A percentile compares a stretch with the other conserved stretches of the same genome.
Evolutionary conservation across 2,888 invertebrate species (phyloP).

Genomic region (Anagyrus pseudococci): DNA sequence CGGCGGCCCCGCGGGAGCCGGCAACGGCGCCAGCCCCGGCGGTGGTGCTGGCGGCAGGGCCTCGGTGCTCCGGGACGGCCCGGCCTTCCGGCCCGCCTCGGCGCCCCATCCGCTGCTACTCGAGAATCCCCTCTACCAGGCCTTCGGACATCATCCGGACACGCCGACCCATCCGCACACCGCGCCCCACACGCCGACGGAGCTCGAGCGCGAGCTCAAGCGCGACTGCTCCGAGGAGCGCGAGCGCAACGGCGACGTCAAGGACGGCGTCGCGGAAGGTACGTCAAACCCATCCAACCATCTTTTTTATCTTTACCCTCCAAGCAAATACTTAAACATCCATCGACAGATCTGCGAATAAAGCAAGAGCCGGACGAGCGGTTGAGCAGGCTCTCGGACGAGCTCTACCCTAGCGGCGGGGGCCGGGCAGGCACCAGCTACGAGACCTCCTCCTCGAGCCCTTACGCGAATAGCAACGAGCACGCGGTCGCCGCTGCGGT

Average conservation of each 20-base stretch:
- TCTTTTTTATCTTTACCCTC: background rate
- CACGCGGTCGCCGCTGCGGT: constrained; percentile 33
- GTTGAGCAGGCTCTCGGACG: constrained; percentile 55
- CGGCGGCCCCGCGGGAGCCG: too few relatives aligned
- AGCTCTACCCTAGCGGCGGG: constrained; percentile 54
- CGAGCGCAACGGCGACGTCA: constrained; percentile 54
- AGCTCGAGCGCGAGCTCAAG: constrained; percentile 57
- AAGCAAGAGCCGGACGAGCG: constrained; percentile 67
- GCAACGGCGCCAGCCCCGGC: constrained; percentile 52
- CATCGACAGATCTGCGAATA: constrained; percentile 58
- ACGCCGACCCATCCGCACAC: constrained; percentile 48
- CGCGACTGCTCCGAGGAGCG: constrained; percentile 56
- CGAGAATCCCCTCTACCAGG: constrained; percentile 60
- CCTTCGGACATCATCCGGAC: constrained; percentile 50
- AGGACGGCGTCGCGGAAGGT: constrained; percentile 60
- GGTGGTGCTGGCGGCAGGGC: constrained; percentile 70
- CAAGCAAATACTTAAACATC: background rate
- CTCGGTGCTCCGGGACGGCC: constrained; percentile 72
- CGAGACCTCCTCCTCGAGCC: constrained; percentile 51
- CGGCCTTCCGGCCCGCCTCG: constrained; percentile 65
- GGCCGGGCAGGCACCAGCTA: too few relatives aligned
- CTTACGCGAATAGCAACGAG: constrained; percentile 51
- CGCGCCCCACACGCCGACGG: constrained; percentile 57
- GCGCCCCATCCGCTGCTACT: constrained; percentile 67
- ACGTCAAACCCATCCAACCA: constrained; percentile 5